phyloP scores from a whole-genome alignment of 2,888 invertebrate species.

The Ischnura elegans region DNA sequence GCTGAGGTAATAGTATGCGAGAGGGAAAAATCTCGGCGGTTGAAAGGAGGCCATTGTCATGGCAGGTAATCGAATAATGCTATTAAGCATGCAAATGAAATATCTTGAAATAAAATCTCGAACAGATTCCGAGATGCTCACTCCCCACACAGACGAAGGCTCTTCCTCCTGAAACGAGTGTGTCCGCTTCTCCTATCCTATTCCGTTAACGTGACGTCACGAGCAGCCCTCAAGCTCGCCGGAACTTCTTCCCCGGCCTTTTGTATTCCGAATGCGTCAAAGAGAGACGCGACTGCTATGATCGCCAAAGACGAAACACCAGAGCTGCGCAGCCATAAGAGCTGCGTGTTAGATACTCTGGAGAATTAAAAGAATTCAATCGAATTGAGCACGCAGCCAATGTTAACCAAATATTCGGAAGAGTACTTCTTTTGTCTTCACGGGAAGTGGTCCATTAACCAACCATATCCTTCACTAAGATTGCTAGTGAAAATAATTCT shows the following conservation, averaged over 20 bases:
- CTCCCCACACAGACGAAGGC: not conserved
- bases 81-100: not conserved
- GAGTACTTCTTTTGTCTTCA: no score
- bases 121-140: not conserved
- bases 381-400: no score
- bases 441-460: no score
- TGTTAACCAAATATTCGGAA: no score
- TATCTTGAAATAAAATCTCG: not conserved
- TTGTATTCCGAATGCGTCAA: not conserved
- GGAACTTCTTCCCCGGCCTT: not conserved
- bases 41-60: not conserved
- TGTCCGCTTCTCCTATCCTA: not conserved
- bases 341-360: no score
- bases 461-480: no score
- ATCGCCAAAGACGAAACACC: no score
- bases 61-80: not conserved
- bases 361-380: no score
- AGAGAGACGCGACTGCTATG: not conserved
- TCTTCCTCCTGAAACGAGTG: not conserved
- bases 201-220: constrained; percentile 27
- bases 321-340: no score
- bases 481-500: no score
- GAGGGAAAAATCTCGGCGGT: not conserved
- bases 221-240: not conserved
- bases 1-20: not conserved